Evolutionary conservation across 2,888 invertebrate genomes (phyloP), one percentile per base, ranked within the genome.

Genomic region (Hyposoter dolosus): DNA sequence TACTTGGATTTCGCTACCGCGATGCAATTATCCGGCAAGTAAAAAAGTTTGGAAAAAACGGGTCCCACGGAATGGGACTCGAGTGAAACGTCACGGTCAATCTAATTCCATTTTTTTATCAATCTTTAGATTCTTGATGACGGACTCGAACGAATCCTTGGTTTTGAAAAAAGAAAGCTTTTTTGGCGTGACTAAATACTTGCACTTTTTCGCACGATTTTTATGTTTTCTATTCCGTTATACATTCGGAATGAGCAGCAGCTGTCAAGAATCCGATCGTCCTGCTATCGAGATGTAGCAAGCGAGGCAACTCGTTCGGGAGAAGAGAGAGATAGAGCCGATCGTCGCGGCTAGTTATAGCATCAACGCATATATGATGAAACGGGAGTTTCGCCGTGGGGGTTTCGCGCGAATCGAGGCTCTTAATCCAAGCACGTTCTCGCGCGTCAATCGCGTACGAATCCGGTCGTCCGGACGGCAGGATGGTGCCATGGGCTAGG

Each of bases 361-460:
- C 56, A 15, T 74, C 43, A 23, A 28, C 12, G 40, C 15, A 7
- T 40, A 19, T 23, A 56, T 40, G 78, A 32, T 66, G 19, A 60
- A 74, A 60, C 17, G 53, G 7, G 5, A 65, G 28, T 43, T 77
- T 43, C 7, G 50, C 40, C 65, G 47, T 45, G 69, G 45, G n/a
- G 60, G 17, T 60, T 45, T 32, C 72, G 45, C 80, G 75, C 45
- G 76, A 82, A 76, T 69, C 74, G 56, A 63, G 78, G 72, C 86
- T 86, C 84, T 86, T 82, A 86, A 86, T 83, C 83, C 81, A 82
- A 53, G 86, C 86, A 86, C 86, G 86, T 86, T 84, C 86, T 84
- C 86, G 78, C 84, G 86, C 86, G 86, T 82, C 83, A 83, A 83
- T 86, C 86, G 86, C 69, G 82, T 63, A 78, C 78, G 86, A 86